These are phyloP conservation scores for Dipus sagitta DNA, from an alignment of 2,797 vertebrate species.

Conservation along the genomic window DNA sequence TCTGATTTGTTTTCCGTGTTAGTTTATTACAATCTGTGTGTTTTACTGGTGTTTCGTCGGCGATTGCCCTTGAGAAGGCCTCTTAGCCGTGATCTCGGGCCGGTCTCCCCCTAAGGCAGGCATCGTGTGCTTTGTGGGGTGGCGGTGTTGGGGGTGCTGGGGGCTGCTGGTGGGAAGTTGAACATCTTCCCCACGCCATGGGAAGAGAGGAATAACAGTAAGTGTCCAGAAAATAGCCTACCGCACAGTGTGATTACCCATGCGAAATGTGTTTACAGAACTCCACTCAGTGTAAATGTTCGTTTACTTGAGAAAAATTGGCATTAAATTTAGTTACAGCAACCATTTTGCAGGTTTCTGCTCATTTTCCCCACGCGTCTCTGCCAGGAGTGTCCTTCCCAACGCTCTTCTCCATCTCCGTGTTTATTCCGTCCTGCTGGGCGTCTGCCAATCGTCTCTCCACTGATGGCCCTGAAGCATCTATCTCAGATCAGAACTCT, in stretches of 20 bases:
- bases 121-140: not conserved
- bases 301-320: not conserved
- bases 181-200: not conserved
- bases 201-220: not conserved
- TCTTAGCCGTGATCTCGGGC: not conserved
- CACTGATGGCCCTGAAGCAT: not conserved
- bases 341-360: not conserved
- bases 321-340: not conserved
- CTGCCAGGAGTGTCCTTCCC: not conserved
- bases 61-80: constrained; percentile 44
- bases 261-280: not conserved
- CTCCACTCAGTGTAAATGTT: not conserved
- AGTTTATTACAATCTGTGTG: constrained; percentile 64
- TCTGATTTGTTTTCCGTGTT: constrained; percentile 59
- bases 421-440: not conserved
- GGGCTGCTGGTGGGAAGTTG: not conserved
- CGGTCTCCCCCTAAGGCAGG: not conserved
- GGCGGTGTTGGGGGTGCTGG: not conserved
- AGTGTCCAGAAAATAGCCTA: not conserved
- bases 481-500: not conserved
- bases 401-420: not conserved
- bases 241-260: not conserved
- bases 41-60: constrained; percentile 69
- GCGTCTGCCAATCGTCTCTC: not conserved
- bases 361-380: not conserved